Evolutionary conservation across 92 coral and sea anemone species (phyloP), one percentile per base, ranked within the genome.

Genomic region (Porites evermanni): DNA sequence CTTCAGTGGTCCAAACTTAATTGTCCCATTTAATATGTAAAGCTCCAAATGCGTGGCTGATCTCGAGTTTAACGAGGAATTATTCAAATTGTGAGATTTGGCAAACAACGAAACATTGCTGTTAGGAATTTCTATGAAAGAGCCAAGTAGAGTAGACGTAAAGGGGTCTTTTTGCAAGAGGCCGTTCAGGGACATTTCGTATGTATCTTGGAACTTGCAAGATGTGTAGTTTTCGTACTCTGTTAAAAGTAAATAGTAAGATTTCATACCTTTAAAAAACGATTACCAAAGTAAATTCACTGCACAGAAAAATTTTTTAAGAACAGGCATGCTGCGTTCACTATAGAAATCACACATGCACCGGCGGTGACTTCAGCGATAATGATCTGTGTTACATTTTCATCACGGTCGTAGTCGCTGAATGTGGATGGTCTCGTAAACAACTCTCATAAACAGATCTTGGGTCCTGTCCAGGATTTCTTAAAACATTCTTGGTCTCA

Each of bases 1-100:
- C 19, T 51, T 76, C 29, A 91, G 67, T 51, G 90, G 94, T 11
- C 92, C 92, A 47, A 88, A 91, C 52, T 80, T 84, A 21, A 91
- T 87, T 0, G 84, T 73, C 9, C 92, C 90, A 60, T 66, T 88
- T 3, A 68, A 52, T 20, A 21, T 21, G 21, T 53, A 59, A 20
- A 85, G 24, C 23, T 75, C 90, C 9, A 84, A 20, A 12, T 71
- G 82, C n/a, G 81, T 67, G 67, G 91, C 81, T 2, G 70, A 60
- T 60, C 21, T 44, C 5, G 12, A 23, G 26, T 77, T 77, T 24
- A 50, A 16, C 5, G 81, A 60, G 11, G 81, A 77, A 24, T 13
- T 26, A 47, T 6, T 59, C 19, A 60, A 4, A 77, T 17, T n/a
- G 20, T 77, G 70, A 1, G 70, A 54, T 19, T 79, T 73, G 5